These are phyloP conservation scores for Hololepta plana DNA, from an alignment of 2,888 invertebrate species.

Conservation along the genomic window DNA sequence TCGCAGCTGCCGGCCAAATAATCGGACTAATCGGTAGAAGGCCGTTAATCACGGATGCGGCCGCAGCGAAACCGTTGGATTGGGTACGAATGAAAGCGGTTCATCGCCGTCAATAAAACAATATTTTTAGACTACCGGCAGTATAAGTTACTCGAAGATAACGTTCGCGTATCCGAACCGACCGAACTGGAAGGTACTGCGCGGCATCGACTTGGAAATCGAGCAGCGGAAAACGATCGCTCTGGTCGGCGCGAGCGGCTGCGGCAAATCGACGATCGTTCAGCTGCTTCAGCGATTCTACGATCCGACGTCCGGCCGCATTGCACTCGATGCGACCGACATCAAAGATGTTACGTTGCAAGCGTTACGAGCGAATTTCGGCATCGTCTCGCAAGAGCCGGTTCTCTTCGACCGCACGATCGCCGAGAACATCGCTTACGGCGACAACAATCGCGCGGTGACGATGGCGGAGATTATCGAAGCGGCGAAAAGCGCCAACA, in stretches of 20 bases:
- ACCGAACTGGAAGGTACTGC: constrained; percentile 46
- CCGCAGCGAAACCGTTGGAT: constrained; percentile 14
- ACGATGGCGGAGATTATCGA: constrained; percentile 54
- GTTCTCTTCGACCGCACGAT: constrained; percentile 78
- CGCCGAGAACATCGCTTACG: constrained; percentile 82
- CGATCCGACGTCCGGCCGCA: constrained; percentile 47
- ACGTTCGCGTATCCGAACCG: constrained; percentile 63
- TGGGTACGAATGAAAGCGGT: constrained; percentile 24
- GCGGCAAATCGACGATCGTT: constrained; percentile 77
- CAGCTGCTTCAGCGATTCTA: constrained; percentile 72
- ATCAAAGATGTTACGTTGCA: constrained; percentile 15
- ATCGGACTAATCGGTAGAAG: constrained; percentile 40
- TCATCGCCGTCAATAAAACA: no score
- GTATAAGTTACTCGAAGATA: constrained; percentile 49
- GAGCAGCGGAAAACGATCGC: constrained; percentile 52
- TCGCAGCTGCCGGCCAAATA: constrained; percentile 50
- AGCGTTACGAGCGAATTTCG: constrained; percentile 51
- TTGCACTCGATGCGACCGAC: constrained; percentile 23
- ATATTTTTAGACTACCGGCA: constrained; percentile 32
- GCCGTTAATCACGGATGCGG: constrained; percentile 35
- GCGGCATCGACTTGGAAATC: constrained; percentile 42
- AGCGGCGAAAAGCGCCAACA: constrained; percentile 70
- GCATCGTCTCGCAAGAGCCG: constrained; percentile 86
- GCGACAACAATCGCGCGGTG: constrained; percentile 55
- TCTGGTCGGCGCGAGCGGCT: constrained; percentile 67